Conservation (phyloP, 1,140 invertebrate genomes). For the Calephelis nemesis region DNA sequence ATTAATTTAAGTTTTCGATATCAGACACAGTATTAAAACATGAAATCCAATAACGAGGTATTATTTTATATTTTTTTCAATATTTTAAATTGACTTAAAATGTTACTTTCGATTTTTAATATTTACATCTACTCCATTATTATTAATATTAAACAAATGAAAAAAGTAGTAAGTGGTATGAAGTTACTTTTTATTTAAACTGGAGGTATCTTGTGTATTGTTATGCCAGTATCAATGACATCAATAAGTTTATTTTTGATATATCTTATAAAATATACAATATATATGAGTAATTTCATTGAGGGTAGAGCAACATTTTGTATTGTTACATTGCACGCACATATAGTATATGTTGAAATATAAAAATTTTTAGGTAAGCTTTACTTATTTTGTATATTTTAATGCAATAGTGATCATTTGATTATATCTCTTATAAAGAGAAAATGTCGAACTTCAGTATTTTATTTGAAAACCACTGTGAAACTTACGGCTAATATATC, state of each 20-base stretch:
- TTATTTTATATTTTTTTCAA: background rate
- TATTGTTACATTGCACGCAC: background rate
- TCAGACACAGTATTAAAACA: constrained; percentile 7
- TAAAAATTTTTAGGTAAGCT: background rate
- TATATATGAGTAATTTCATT: background rate
- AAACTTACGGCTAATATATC: constrained; percentile 12
- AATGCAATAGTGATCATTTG: constrained; percentile 7
- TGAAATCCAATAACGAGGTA: background rate
- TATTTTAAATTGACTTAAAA: constrained; percentile 9
- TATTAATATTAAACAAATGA: background rate
- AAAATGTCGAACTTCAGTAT: constrained; percentile 7
- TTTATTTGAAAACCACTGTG: constrained; percentile 8
- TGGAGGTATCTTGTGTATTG: too few species aligned
- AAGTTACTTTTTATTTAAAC: background rate
- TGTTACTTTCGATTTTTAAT: constrained; percentile 2
- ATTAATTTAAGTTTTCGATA: constrained; percentile 2
- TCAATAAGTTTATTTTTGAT: too few species aligned
- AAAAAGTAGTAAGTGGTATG: background rate
- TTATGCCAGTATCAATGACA: background rate
- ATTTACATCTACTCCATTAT: background rate
- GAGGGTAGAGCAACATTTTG: background rate
- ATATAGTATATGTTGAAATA: constrained; percentile 1
- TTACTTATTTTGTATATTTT: constrained; percentile 8
- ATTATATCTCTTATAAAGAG: constrained; percentile 14
- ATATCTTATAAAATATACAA: background rate